Base-by-base conservation (phyloP, 2,113 vertebrate species). In the Lagenorhynchus albirostris region DNA sequence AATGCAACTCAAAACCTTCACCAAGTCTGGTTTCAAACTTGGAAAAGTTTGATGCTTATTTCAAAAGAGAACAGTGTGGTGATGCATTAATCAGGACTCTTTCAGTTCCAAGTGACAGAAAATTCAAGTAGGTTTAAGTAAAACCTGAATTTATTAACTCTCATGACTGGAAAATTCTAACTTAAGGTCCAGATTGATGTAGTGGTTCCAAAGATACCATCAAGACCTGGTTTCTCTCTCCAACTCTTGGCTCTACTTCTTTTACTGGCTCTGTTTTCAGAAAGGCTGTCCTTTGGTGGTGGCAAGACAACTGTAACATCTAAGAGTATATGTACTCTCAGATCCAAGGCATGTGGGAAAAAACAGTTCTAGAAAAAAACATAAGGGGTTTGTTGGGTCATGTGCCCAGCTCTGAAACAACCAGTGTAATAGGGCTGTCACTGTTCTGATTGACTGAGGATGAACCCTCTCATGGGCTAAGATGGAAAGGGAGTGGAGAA, bases 21-120 rank as follows among this genome's bases (percentile, higher is more conserved):
- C 50, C 77, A 80, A 23, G 68, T 65, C 26, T 94, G 38, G 63
- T 33, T 80, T 96, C 80, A 89, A 74, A 85, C 17, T 68, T 38
- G 70, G 73, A 92, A 92, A 94, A 81, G 11, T 81, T 82, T 36
- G 77, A 91, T 92, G 67, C 31, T 94, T 79, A 74, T 80, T 92
- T 94, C 63, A 63, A 53, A 81, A 92, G 71, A 80, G 33, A 96
- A 62, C 23, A 89, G 50, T 36, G 6, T 74, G 8, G 50, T 92
- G 31, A 7, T 73, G 3, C 13, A 84, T 84, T 79, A 65, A 76
- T 88, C 17, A 88, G n/a, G 71, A 74, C 67, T 85, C 12, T 63
- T 53, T 89, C 36, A 67, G 44, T 80, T 81, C 29, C 73, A 85
- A 93, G 44, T 53, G 65, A 97, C 36, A 67, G 65, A 67, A 85